phyloP scores from a whole-genome alignment of 2,113 vertebrate genomes.

The human (Homo sapiens) region DNA sequence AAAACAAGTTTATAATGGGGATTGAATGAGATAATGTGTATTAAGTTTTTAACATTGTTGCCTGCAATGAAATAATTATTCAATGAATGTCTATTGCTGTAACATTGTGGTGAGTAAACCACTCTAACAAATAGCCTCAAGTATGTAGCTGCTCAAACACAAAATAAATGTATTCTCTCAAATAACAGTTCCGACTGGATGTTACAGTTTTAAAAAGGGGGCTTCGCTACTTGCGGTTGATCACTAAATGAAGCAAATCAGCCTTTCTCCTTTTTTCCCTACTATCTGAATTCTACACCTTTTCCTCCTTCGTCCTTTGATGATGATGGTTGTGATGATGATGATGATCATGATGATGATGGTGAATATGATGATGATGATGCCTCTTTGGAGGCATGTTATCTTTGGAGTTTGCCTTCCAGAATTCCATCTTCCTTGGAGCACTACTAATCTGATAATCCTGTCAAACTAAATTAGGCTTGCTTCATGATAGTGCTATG shows the following conservation, averaged over 20 bases:
- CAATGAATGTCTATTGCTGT: rapidly evolving
- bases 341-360: neutral
- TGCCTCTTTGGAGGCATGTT: too few species aligned
- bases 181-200: rapidly evolving
- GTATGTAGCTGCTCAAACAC: too few species aligned
- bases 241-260: rapidly evolving
- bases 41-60: neutral
- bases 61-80: neutral
- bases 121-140: neutral
- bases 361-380: too few species aligned
- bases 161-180: neutral
- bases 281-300: rapidly evolving
- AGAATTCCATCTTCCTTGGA: neutral
- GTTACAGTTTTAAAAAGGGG: rapidly evolving
- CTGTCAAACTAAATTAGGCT: neutral
- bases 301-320: neutral
- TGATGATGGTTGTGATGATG: too few species aligned
- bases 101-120: rapidly evolving
- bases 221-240: neutral
- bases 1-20: neutral
- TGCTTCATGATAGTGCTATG: neutral
- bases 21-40: neutral
- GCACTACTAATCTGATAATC: neutral
- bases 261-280: rapidly evolving
- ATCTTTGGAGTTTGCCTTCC: neutral